Evolutionary conservation across 2,888 invertebrate genomes (phyloP).

Genomic region (Lymantria monacha): DNA sequence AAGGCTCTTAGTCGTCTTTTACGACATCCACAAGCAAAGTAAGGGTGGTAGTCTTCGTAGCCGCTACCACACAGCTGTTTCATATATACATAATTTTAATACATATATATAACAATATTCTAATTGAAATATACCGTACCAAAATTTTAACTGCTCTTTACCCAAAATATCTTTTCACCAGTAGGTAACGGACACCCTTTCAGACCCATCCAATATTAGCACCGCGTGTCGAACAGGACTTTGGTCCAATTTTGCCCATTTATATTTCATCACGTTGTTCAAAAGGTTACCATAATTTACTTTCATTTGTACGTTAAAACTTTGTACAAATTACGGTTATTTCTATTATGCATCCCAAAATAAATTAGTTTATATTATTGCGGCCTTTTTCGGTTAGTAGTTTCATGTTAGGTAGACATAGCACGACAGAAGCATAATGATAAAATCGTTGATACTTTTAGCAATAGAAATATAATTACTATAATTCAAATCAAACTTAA

Average conservation of each 20-base stretch:
- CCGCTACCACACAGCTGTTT: too few relatives aligned
- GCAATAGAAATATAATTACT: too few relatives aligned
- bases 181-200: conserved; percentile 47
- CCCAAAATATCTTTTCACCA: conserved; percentile 38
- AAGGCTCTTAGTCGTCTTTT: too few relatives aligned
- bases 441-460: too few relatives aligned
- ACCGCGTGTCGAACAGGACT: conserved; percentile 40
- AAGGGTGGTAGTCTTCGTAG: too few relatives aligned
- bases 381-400: not conserved
- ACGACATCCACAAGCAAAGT: too few relatives aligned
- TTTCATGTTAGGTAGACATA: not conserved
- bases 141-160: conserved; percentile 42
- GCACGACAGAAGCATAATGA: too few relatives aligned
- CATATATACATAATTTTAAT: too few relatives aligned
- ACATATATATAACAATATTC: not conserved
- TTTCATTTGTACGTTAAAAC: conserved; percentile 38
- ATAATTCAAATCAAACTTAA: too few relatives aligned
- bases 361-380: conserved; percentile 15
- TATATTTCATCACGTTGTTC: conserved; percentile 46
- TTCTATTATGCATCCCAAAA: conserved; percentile 18
- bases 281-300: conserved; percentile 36
- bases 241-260: conserved; percentile 46
- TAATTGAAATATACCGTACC: conserved; percentile 16
- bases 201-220: conserved; percentile 37
- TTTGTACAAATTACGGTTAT: conserved; percentile 37